These are phyloP conservation scores for Nebria ingens DNA, from an alignment of 1,140 invertebrate species.

Conservation along the genomic window DNA sequence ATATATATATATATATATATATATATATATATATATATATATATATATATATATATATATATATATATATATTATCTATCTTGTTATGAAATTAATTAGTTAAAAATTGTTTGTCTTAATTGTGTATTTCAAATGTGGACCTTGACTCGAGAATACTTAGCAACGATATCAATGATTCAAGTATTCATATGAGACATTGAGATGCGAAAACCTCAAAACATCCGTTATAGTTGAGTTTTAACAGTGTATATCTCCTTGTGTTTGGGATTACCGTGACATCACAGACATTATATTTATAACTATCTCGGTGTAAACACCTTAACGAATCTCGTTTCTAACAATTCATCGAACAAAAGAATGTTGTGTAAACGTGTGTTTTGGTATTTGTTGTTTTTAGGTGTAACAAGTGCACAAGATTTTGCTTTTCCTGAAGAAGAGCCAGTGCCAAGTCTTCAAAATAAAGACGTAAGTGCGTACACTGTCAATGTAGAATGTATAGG, in stretches of 20 bases:
- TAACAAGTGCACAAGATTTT: neutral
- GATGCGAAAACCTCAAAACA: neutral
- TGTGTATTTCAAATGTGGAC: too few species aligned
- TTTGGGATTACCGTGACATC: constrained; percentile 7
- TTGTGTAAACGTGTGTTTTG: neutral
- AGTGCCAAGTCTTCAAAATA: neutral
- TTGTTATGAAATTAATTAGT: too few species aligned
- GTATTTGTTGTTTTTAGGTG: neutral
- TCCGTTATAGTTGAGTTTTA: neutral
- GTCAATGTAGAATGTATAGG: neutral
- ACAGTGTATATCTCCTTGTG: constrained; percentile 9
- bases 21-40: too few species aligned
- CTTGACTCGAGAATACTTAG: too few species aligned
- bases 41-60: too few species aligned
- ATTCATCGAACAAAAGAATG: neutral
- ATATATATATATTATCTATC: too few species aligned
- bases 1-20: too few species aligned
- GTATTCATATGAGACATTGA: too few species aligned
- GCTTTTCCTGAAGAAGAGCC: constrained; percentile 6
- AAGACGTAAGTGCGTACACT: constrained; percentile 3
- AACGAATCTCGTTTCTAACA: neutral
- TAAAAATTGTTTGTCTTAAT: too few species aligned
- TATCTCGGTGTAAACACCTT: neutral
- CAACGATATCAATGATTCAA: too few species aligned
- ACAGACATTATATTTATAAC: neutral